Evolutionary conservation across 2,797 vertebrate species (phyloP).

Genomic region (Tenualosa ilisha): DNA sequence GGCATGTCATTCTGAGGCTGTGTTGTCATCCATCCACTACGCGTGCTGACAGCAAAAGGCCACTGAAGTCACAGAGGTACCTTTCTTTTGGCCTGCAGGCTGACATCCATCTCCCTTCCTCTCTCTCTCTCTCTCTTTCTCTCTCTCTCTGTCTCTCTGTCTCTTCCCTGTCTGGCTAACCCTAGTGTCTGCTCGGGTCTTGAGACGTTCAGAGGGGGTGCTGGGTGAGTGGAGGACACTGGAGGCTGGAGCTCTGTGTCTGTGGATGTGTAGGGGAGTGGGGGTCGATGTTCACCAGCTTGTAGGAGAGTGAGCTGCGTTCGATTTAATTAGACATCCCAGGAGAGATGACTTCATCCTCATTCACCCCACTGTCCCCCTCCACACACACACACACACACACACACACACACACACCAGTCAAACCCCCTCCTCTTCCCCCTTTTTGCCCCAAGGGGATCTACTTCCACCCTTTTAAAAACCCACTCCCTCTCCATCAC

Average conservation of each 20-base stretch:
- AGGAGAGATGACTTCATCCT: constrained; percentile 71
- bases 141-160: background rate
- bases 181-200: background rate
- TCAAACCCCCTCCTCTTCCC: background rate
- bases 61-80: background rate
- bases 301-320: constrained; percentile 17
- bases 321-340: constrained; percentile 62
- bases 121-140: background rate
- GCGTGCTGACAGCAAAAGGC: background rate
- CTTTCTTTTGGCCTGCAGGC: constrained; percentile 3
- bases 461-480: constrained; percentile 19
- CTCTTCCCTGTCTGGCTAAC: background rate
- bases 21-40: background rate
- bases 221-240: background rate
- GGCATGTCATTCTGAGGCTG: background rate
- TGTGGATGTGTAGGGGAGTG: background rate
- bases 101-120: background rate
- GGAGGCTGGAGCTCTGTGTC: background rate
- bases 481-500: constrained; percentile 21
- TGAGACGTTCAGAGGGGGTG: background rate
- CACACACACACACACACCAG: background rate
- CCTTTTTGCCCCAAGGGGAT: background rate
- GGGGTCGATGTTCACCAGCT: constrained; percentile 37
- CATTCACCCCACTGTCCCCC: constrained; percentile 44
- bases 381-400: constrained; percentile 31